Base-by-base conservation (phyloP, 2,113 vertebrate genomes). In the Trematocara nigrifrons region DNA sequence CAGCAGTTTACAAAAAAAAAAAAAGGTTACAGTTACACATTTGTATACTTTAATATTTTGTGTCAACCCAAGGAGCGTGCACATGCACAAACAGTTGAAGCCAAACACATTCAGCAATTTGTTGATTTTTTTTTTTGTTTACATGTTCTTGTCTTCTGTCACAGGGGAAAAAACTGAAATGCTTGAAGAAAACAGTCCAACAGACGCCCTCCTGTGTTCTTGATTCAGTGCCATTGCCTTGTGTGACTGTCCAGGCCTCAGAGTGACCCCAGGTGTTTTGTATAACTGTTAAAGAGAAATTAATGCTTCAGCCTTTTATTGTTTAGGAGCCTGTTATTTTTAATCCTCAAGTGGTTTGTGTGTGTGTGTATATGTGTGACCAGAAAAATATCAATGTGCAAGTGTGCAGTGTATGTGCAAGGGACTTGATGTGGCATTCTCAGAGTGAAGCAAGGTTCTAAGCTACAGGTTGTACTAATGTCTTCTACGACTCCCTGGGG, bases 321-420 rank as follows among this genome's bases (percentile, higher is more conserved):
- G 95, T 96, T 96, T 89, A 59, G 78, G 40, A 31, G 57, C 18
- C 66, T 86, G 81, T 93, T 94, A 90, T 95, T 96, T 95, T 90
- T 94, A 94, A 90, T 92, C 89, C 84, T 90, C 82, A 86, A 89
- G 81, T 86, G 85, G 38, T 89, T 86, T 83, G 54, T 78, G 53
- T 61, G 38, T 86, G 49, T 77, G 71, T 20, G 22, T 61, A 52
- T 71, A 22, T 81, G 54, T 69, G 47, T 53, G 29, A 56, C 52
- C 64, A 52, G 79, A 86, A 81, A 82, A 61, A 80, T 35, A 64
- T 79, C 42, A 87, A n/a, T 53, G 78, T 13, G 51, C 29, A 45
- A 40, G 40, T 6, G 7, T 57, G 49, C 12, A 22, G 22, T 76
- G 79, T 85, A 85, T 80, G 61, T 74, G 89, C 90, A 89, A 81